phyloP scores from a whole-genome alignment of 2,888 invertebrate genomes.

The Bibio marci region DNA sequence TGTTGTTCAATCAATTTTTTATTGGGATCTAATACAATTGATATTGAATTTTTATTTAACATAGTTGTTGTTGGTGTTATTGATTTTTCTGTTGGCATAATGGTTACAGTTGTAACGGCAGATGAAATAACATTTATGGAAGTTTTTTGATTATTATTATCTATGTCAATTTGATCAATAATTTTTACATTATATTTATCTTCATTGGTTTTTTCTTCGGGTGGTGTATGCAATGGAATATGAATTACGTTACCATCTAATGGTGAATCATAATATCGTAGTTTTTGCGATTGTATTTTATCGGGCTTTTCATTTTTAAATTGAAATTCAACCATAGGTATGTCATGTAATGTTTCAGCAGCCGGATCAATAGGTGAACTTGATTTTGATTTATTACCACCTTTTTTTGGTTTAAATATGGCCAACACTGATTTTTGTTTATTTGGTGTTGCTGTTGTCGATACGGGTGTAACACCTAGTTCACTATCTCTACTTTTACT shows the following conservation, averaged over 20 bases:
- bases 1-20: conserved; percentile 1
- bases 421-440: conserved; percentile 51
- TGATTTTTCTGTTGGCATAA: too few species aligned
- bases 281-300: conserved; percentile 12
- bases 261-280: conserved; percentile 44
- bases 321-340: conserved; percentile 28
- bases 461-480: too few species aligned
- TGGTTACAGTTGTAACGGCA: too few species aligned
- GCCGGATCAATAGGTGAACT: conserved; percentile 24
- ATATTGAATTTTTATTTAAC: too few species aligned
- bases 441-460: conserved; percentile 30
- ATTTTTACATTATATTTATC: too few species aligned
- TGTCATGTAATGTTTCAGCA: too few species aligned
- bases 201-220: conserved; percentile 37
- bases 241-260: conserved; percentile 42
- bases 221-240: conserved; percentile 59
- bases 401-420: conserved; percentile 42
- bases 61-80: too few species aligned
- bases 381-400: conserved; percentile 30
- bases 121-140: too few species aligned
- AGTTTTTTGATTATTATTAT: too few species aligned
- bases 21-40: neutral
- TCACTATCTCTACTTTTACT: conserved; percentile 49
- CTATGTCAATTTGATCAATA: too few species aligned
- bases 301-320: conserved; percentile 17